phyloP scores from a whole-genome alignment of 2,888 invertebrate genomes.

The Loripinus fragilis region DNA sequence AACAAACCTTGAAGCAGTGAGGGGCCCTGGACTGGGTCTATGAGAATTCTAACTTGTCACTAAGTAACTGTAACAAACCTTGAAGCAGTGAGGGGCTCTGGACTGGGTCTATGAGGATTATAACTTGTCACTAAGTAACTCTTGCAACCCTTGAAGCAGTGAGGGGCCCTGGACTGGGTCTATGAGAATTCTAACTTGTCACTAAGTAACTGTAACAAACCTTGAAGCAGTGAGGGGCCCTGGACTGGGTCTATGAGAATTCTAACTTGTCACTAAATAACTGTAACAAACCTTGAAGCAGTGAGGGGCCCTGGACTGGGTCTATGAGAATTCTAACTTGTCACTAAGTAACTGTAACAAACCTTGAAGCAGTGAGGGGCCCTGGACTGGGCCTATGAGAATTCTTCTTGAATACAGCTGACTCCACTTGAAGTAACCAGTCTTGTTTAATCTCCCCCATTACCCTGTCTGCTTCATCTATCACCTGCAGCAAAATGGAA shows the following conservation, averaged over 20 bases:
- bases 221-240: conserved; percentile 69
- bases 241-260: conserved; percentile 51
- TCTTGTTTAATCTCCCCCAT: conserved; percentile 96
- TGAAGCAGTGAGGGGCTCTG: too few relatives aligned
- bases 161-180: too few relatives aligned
- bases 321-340: conserved; percentile 23
- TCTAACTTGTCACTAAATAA: conserved; percentile 72
- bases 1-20: conserved; percentile 70
- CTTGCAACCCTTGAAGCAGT: too few relatives aligned
- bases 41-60: too few relatives aligned
- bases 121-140: too few relatives aligned
- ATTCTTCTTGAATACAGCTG: conserved; percentile 73
- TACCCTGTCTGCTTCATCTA: conserved; percentile 98
- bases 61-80: conserved; percentile 66
- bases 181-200: too few relatives aligned
- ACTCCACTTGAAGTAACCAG: conserved; percentile 93
- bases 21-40: conserved; percentile 62
- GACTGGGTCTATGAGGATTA: too few relatives aligned
- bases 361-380: conserved; percentile 71
- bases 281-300: conserved; percentile 67
- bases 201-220: too few relatives aligned
- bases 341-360: background rate
- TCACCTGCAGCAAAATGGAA: conserved; percentile 84
- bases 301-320: conserved; percentile 69
- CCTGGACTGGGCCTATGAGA: conserved; percentile 59